phyloP scores from a whole-genome alignment of 2,888 invertebrate genomes.

The Cyaniris semiargus region DNA sequence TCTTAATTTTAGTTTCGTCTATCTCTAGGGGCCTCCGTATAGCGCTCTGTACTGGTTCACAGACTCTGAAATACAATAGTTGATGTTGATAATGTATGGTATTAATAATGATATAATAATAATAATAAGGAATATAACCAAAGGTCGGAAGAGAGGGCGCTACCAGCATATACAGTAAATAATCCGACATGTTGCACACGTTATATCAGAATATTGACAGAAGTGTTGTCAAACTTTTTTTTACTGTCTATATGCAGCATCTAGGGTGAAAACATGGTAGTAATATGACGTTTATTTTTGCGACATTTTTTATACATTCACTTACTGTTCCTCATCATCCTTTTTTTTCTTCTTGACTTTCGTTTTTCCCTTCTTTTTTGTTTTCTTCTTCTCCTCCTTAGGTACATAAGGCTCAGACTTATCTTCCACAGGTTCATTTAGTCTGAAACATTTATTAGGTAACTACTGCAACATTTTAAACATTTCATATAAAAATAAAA shows the following conservation, averaged over 20 bases:
- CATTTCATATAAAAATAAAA: no score
- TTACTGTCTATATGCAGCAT: no score
- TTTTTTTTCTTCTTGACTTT: conserved; percentile 48
- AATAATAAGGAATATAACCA: no score
- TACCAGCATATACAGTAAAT: no score
- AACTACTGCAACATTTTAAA: no score
- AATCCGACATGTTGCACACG: no score
- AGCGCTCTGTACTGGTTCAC: conserved; percentile 1
- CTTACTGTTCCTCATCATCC: conserved; percentile 30
- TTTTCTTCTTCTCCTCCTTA: conserved; percentile 33
- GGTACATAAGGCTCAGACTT: background rate
- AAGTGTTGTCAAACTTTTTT: no score
- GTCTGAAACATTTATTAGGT: conserved; percentile 35
- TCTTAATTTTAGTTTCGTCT: conserved; percentile 62
- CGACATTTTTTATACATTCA: background rate
- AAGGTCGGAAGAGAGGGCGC: no score
- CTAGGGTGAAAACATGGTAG: no score
- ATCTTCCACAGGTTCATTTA: conserved; percentile 37
- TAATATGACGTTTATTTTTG: background rate
- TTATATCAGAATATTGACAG: no score
- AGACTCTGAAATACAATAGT: background rate
- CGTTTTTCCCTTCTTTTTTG: conserved; percentile 51
- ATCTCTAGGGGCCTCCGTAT: conserved; percentile 56
- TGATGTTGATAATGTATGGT: no score
- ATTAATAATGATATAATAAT: no score